Conservation (phyloP, 2,113 vertebrate species). For the Strigops habroptila region DNA sequence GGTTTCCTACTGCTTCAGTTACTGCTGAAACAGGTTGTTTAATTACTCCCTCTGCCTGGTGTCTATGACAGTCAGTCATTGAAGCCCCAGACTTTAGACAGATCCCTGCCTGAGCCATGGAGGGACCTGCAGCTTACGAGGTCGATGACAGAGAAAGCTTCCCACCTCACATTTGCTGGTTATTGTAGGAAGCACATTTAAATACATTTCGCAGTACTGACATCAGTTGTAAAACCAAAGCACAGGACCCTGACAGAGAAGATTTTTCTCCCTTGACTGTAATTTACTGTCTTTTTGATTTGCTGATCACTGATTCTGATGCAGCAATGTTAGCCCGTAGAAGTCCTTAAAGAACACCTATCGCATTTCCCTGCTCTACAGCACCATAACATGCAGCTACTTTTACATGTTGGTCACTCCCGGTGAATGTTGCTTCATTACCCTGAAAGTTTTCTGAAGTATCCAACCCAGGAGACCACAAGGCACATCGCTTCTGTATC, state of each 20-base stretch:
- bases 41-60: neutral
- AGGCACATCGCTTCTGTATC: neutral
- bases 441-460: neutral
- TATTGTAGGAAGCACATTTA: neutral
- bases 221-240: neutral
- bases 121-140: neutral
- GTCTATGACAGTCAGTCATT: neutral
- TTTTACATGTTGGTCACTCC: neutral
- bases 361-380: neutral
- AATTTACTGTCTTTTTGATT: neutral
- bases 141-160: neutral
- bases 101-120: neutral
- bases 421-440: neutral
- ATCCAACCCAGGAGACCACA: neutral
- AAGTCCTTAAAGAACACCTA: neutral
- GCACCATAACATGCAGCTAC: neutral
- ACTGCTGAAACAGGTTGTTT: neutral
- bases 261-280: neutral
- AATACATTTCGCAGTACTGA: neutral
- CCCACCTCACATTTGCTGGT: neutral
- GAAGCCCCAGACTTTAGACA: neutral
- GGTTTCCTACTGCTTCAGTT: neutral
- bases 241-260: neutral
- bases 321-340: neutral
- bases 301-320: neutral